phyloP scores from a whole-genome alignment of 2,113 vertebrate genomes.

The Cryptomyrus ogoouensis region DNA sequence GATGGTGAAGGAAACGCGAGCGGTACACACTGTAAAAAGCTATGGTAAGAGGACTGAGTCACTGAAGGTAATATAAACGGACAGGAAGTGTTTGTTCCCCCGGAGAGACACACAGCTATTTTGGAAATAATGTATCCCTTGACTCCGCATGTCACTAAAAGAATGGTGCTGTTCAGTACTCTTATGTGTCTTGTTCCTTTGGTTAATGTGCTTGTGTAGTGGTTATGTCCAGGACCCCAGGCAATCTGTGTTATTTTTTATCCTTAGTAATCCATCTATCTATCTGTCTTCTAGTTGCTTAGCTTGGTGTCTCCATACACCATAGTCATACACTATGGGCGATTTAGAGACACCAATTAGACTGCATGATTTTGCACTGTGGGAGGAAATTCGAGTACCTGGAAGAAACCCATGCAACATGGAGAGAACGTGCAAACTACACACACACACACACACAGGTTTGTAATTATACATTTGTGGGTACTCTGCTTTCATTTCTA shows the following conservation, averaged over 20 bases:
- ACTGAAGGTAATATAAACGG: background rate
- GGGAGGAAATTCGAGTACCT: background rate
- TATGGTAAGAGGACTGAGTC: background rate
- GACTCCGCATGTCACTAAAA: background rate
- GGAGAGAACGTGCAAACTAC: background rate
- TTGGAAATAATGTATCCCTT: background rate
- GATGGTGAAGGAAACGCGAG: background rate
- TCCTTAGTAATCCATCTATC: background rate
- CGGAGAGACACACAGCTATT: background rate
- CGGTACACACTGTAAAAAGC: background rate
- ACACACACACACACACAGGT: too few species aligned
- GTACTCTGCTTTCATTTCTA: too few species aligned
- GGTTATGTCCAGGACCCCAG: background rate
- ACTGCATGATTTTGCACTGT: background rate
- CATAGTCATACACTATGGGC: background rate
- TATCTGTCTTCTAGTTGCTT: background rate
- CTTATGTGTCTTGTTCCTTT: background rate
- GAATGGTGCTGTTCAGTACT: background rate
- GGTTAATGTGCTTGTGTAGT: background rate
- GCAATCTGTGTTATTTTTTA: background rate
- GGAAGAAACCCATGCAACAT: background rate
- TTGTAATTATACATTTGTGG: too few species aligned
- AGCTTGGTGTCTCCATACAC: background rate
- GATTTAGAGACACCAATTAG: background rate
- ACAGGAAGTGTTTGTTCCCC: background rate